Base-by-base conservation (phyloP, 2,888 invertebrate species). In the Stenolophus ochropezus region DNA sequence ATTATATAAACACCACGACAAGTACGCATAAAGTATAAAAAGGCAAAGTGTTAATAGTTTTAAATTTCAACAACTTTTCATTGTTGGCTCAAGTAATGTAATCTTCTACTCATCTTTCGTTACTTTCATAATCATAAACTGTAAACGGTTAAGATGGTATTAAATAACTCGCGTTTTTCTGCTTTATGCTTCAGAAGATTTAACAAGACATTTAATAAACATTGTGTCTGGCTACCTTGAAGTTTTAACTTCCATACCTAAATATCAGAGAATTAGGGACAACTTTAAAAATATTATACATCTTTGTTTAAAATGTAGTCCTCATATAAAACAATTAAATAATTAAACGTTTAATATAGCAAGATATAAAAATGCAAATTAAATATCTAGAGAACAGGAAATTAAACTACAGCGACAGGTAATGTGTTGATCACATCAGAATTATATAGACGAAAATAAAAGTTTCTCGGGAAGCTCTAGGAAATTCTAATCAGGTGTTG, bases 401-500 rank as follows among this genome's bases (percentile, higher is more conserved):
- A n/a, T n/a, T n/a, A n/a, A n/a, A n/a, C n/a, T n/a, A n/a, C n/a
- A n/a, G n/a, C n/a, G n/a, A n/a, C n/a, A n/a, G n/a, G n/a, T n/a
- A n/a, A n/a, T n/a, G n/a, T n/a, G n/a, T n/a, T n/a, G n/a, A n/a
- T n/a, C n/a, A n/a, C n/a, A n/a, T n/a, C n/a, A n/a, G n/a, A n/a
- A n/a, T 42, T 42, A 11, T 42, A 8, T 11, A 42, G 33, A 11
- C 8, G 8, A 8, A 42, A 42, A 42, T 42, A 42, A 42, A 42
- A 11, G 33, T 42, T 42, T 42, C 33, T 42, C 33, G 33, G n/a
- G 58, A 58, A 58, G 58, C 33, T 16, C 18, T 65, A 33, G 16
- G 65, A 65, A 65, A 65, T 33, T 65, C 53, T 23, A 74, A 74
- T 74, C 51, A 74, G 74, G 25, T 49, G 49, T 16, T 53, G 8